Evolutionary conservation across 2,888 invertebrate species (phyloP).

Genomic region (Sarcophaga caerulescens): DNA sequence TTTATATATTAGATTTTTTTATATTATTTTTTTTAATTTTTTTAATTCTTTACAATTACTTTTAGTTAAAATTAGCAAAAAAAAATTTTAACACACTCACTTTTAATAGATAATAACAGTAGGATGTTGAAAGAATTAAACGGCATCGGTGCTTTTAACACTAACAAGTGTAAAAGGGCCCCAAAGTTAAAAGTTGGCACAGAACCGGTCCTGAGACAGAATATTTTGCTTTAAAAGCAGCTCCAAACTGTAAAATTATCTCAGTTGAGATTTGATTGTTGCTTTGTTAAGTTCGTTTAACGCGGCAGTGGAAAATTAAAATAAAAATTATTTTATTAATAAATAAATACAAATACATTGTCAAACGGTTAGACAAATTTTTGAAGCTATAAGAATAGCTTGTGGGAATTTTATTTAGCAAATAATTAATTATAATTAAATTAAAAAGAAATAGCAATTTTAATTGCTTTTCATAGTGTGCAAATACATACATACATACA

Average conservation of each 20-base stretch:
- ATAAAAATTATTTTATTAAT: slow-evolving; percentile 16
- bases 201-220: slow-evolving; percentile 68
- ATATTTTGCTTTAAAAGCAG: slow-evolving; percentile 69
- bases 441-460: slow-evolving; percentile 34
- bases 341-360: neutral
- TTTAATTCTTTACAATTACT: neutral
- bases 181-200: slow-evolving; percentile 18
- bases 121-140: no score
- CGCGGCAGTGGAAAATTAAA: slow-evolving; percentile 34
- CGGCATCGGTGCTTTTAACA: neutral
- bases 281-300: slow-evolving; percentile 62
- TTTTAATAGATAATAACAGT: slow-evolving; percentile 11
- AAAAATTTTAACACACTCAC: neutral
- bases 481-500: neutral
- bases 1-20: no score
- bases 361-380: neutral
- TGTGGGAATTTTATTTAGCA: neutral
- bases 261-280: slow-evolving; percentile 70
- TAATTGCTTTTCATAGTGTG: neutral
- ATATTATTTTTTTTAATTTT: no score
- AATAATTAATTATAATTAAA: slow-evolving; percentile 25
- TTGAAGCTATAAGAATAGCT: neutral
- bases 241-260: slow-evolving; percentile 60
- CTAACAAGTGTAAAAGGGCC: slow-evolving; percentile 3
- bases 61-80: slow-evolving; percentile 9